Percentiles rank a stretch among this genome's conserved stretches.
These are phyloP conservation scores for Adoxophyes honmai DNA, from an alignment of 1,140 invertebrate genomes.

Conservation along the genomic window DNA sequence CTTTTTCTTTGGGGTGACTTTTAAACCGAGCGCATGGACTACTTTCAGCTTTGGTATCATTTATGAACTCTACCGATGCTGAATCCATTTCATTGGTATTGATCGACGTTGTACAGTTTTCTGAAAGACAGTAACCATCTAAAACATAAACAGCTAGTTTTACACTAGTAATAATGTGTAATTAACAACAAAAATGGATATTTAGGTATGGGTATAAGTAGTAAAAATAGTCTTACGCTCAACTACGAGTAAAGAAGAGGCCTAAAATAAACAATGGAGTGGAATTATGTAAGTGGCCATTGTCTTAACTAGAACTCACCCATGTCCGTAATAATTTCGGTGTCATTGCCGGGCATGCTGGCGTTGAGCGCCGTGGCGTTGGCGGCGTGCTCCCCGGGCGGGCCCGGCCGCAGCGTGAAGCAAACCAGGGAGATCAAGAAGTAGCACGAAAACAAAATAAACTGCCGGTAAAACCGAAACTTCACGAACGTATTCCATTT, in stretches of 20 bases:
- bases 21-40: slow-evolving; percentile 54
- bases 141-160: slow-evolving; percentile 11
- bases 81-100: slow-evolving; percentile 39
- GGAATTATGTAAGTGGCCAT: too few species aligned
- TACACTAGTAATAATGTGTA: too few species aligned
- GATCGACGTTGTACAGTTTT: slow-evolving; percentile 49
- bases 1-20: slow-evolving; percentile 63
- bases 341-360: slow-evolving; percentile 44
- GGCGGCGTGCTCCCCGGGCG: slow-evolving; percentile 54
- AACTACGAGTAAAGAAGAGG: too few species aligned
- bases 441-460: slow-evolving; percentile 93
- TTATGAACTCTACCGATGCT: slow-evolving; percentile 49
- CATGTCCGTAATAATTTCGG: slow-evolving; percentile 42
- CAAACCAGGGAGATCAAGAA: slow-evolving; percentile 92
- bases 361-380: slow-evolving; percentile 52
- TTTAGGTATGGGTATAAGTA: too few species aligned
- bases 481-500: slow-evolving; percentile 99
- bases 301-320: slow-evolving; percentile 34
- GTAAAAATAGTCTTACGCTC: too few species aligned
- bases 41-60: slow-evolving; percentile 42
- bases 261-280: too few species aligned
- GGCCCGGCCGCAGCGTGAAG: slow-evolving; percentile 91
- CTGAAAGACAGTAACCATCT: slow-evolving; percentile 30
- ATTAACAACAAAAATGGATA: too few species aligned
- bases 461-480: slow-evolving; percentile 95